These are phyloP conservation scores for Andrena dorsata DNA, from an alignment of 2,888 invertebrate genomes.

Conservation along the genomic window DNA sequence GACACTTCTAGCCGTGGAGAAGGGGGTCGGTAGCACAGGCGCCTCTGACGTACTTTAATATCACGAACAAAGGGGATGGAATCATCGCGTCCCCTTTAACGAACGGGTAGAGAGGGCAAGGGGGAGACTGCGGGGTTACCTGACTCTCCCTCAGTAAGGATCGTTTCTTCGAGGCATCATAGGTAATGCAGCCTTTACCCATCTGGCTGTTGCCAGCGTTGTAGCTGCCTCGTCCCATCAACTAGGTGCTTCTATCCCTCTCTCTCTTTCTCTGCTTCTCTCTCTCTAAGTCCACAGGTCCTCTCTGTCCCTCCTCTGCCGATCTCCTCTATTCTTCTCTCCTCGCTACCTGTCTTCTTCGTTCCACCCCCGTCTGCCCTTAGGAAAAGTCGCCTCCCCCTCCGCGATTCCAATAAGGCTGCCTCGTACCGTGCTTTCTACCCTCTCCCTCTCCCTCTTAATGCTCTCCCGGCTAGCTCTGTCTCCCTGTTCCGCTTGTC, in stretches of 20 bases:
- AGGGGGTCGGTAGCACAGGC: constrained; percentile 49
- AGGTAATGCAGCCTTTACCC: constrained; percentile 80
- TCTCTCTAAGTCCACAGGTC: constrained; percentile 52
- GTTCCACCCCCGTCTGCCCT: constrained; percentile 74
- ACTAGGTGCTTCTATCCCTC: constrained; percentile 68
- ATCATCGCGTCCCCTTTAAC: constrained; percentile 74
- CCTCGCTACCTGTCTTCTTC: constrained; percentile 54
- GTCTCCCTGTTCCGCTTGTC: constrained; percentile 39
- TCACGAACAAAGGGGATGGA: constrained; percentile 74
- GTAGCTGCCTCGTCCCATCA: constrained; percentile 82
- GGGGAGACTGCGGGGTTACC: constrained; percentile 59
- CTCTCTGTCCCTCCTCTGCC: constrained; percentile 56
- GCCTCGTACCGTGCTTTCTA: constrained; percentile 72
- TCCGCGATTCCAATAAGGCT: constrained; percentile 82
- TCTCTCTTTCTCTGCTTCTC: constrained; percentile 15
- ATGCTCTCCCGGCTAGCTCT: constrained; percentile 47
- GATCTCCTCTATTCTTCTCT: constrained; percentile 39
- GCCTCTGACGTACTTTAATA: constrained; percentile 73
- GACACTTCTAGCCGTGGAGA: constrained; percentile 64
- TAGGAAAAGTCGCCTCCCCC: constrained; percentile 80
- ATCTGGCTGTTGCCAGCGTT: constrained; percentile 81
- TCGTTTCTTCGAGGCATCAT: constrained; percentile 76
- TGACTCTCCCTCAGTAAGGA: constrained; percentile 65
- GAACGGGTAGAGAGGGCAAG: constrained; percentile 64
- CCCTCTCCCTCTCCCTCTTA: constrained; percentile 67